phyloP scores from a whole-genome alignment of 1,140 invertebrate genomes.

The Trinorchestia longiramus region DNA sequence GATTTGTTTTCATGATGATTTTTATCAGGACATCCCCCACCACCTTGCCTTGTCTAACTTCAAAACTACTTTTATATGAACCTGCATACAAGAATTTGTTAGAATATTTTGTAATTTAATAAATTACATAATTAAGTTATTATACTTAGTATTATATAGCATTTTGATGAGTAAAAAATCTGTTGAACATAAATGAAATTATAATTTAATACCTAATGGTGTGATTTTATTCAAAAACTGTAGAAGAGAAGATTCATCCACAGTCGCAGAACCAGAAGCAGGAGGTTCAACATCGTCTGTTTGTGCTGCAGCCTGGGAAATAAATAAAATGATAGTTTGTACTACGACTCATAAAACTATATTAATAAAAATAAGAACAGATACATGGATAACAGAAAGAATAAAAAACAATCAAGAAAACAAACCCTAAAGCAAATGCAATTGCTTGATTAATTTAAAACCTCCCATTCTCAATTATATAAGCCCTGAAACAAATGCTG shows the following conservation, averaged over 20 bases:
- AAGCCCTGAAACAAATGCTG: not conserved
- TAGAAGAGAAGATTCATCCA: slow-evolving; percentile 54
- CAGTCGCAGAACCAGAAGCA: not conserved
- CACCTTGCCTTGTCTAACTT: too few species aligned
- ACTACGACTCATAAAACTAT: too few species aligned
- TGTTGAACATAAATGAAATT: not conserved
- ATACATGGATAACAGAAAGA: not conserved
- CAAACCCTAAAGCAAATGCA: not conserved
- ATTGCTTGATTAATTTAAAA: too few species aligned
- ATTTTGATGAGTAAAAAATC: not conserved
- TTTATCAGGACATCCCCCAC: too few species aligned
- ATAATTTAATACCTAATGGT: slow-evolving; percentile 4
- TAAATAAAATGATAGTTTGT: slow-evolving; percentile 19
- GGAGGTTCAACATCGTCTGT: slow-evolving; percentile 47
- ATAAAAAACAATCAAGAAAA: not conserved
- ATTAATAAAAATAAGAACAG: not conserved
- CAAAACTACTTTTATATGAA: not conserved
- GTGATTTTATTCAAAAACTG: slow-evolving; percentile 38
- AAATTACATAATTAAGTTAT: not conserved
- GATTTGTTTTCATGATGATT: not conserved
- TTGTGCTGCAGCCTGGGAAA: slow-evolving; percentile 47
- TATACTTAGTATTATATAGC: not conserved
- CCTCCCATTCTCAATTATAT: too few species aligned
- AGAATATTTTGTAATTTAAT: not conserved
- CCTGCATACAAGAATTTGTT: not conserved